These are phyloP conservation scores for Leuciscus waleckii DNA, from an alignment of 2,797 vertebrate genomes.

Conservation along the genomic window DNA sequence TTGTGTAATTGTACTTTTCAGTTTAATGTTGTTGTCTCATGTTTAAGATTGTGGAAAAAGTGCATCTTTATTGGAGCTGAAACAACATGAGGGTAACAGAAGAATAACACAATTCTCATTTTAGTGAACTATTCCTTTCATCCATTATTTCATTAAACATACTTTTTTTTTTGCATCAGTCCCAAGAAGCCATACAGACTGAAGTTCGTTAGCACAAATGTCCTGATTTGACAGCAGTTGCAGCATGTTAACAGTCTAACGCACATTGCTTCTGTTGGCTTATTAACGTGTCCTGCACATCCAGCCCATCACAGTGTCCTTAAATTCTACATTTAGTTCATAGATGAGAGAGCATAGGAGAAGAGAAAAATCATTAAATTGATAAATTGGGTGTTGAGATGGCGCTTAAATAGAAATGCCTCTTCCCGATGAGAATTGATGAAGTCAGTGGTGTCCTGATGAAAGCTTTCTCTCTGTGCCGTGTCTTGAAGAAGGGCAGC, in stretches of 20 bases:
- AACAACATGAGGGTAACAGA: neutral
- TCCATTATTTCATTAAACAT: neutral
- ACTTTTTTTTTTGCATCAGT: neutral
- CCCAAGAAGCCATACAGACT: neutral
- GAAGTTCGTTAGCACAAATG: neutral
- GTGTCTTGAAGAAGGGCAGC: slow-evolving; percentile 65
- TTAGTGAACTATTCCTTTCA: slow-evolving; percentile 3
- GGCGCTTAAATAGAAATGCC: slow-evolving; percentile 83
- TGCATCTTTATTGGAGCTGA: neutral
- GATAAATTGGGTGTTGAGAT: slow-evolving; percentile 81
- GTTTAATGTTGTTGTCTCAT: neutral
- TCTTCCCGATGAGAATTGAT: slow-evolving; percentile 81
- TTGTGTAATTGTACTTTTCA: neutral
- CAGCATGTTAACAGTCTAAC: neutral
- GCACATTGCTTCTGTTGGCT: slow-evolving; percentile 42
- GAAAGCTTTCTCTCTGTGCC: slow-evolving; percentile 72
- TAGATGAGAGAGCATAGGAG: slow-evolving; percentile 38
- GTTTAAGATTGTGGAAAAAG: neutral
- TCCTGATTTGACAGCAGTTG: slow-evolving; percentile 6
- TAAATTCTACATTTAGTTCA: slow-evolving; percentile 72
- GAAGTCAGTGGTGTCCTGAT: slow-evolving; percentile 75
- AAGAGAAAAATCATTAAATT: slow-evolving; percentile 76
- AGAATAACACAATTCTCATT: neutral
- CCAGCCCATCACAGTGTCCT: slow-evolving; percentile 63
- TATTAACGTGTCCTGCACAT: slow-evolving; percentile 62